Conservation (phyloP, 2,113 vertebrate genomes). For the Tenebrosternarchus preto region DNA sequence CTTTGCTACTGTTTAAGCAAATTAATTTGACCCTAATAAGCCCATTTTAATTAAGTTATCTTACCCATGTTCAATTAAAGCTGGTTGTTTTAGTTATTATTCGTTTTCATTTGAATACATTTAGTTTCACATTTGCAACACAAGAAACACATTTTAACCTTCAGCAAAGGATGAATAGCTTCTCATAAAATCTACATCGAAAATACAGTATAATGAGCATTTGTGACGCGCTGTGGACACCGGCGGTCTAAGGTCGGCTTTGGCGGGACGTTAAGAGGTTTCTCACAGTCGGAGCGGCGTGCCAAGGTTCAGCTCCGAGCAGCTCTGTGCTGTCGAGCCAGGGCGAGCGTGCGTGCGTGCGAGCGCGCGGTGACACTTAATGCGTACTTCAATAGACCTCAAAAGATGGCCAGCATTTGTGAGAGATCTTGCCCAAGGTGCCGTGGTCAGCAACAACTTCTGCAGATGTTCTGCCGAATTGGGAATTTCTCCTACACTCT, state of each 20-base stretch:
- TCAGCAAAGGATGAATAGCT: neutral
- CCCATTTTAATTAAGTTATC: neutral
- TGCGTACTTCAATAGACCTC: too few species aligned
- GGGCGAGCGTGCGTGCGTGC: neutral
- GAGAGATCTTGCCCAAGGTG: too few species aligned
- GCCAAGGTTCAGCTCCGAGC: slow-evolving; percentile 19
- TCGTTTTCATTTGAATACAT: neutral
- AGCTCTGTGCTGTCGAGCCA: neutral
- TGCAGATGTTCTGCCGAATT: slow-evolving; percentile 13
- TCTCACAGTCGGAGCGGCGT: neutral
- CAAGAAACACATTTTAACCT: neutral
- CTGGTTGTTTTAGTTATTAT: neutral
- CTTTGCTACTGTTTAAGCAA: neutral
- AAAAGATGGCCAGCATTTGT: too few species aligned
- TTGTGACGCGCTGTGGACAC: slow-evolving; percentile 14
- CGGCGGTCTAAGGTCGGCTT: slow-evolving; percentile 9
- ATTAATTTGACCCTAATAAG: slow-evolving; percentile 19
- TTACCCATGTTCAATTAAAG: slow-evolving; percentile 21
- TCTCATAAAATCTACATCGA: neutral
- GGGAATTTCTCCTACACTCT: neutral
- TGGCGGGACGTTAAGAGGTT: slow-evolving; percentile 21
- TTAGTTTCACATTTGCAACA: neutral
- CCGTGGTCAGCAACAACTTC: neutral
- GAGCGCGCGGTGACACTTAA: too few species aligned
- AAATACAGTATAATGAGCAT: slow-evolving; percentile 4